Conservation (phyloP, 1,140 invertebrate species). For the Caenorhabditis briggsae region DNA sequence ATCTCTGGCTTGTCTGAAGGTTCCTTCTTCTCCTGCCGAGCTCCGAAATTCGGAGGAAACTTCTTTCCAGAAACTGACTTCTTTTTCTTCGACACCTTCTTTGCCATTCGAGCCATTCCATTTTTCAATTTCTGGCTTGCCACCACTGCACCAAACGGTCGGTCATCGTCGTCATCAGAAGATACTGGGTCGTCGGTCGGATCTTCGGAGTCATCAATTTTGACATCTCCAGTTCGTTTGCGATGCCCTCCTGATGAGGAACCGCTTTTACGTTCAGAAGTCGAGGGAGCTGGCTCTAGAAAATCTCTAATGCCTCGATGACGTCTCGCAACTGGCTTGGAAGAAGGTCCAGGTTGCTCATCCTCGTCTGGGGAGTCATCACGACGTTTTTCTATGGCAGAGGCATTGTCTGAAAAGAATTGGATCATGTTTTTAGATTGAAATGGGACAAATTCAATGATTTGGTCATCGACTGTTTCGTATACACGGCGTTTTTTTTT, state of each 20-base stretch:
- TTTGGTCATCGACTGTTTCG: no score
- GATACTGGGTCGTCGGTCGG: neutral
- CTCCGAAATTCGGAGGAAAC: slow-evolving; percentile 20
- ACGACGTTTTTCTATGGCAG: no score
- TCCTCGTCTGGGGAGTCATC: no score
- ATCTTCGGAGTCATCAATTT: neutral
- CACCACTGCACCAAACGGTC: neutral
- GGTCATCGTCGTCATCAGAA: slow-evolving; percentile 2
- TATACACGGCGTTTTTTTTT: no score
- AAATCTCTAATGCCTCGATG: no score
- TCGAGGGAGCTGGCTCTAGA: no score
- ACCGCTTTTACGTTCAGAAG: no score
- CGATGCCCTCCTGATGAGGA: neutral
- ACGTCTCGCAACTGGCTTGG: no score
- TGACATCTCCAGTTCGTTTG: neutral
- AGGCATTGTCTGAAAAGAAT: no score
- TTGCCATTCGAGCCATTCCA: neutral
- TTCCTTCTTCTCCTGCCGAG: neutral
- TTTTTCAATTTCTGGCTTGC: neutral
- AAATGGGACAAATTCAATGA: no score
- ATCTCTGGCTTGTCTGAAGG: neutral
- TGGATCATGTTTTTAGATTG: no score
- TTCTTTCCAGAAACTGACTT: slow-evolving; percentile 7
- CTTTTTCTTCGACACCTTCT: neutral
- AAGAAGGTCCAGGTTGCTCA: no score